Base-by-base conservation (phyloP, 1,140 invertebrate species). In the Periplaneta americana region DNA sequence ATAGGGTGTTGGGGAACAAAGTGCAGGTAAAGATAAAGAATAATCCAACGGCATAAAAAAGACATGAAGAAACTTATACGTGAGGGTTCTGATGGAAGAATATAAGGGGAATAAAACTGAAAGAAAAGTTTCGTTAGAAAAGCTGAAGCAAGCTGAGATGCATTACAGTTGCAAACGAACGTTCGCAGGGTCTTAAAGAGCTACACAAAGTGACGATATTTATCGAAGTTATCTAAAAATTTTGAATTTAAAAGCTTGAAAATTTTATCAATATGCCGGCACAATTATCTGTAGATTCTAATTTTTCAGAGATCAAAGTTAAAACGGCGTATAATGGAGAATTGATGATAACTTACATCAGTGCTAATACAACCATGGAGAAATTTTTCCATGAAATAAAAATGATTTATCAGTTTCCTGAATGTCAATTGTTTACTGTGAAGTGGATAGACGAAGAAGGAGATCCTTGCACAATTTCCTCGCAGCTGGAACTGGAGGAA, bases 381-480 rank as follows among this genome's bases (percentile, higher is more conserved):
- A 92, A 94, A 83, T 91, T 99, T 34, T 94, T 93, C 82, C 93
- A 96, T 84, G 97, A 99, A 89, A 97, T 99, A 90, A 92, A 96
- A 82, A 96, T 96, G 79, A 98, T 98, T 86, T 99, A 97, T 86
- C 93, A 96, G 77, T 98, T 99, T 91, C 87, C 91, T 83, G 88
- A 91, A 13, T 92, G 95, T 84, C 95, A 98, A 90, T 92, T 93
- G 79, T 99, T 99, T 87, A 99, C 98, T 5, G 97, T 99, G 91
- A 99, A 99, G 89, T 99, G 98, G 37, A 39, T 39, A 39, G 18
- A 39, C 18, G 37, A 39, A 39, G 98, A 95, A 91, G 98, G 93
- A 76, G 98, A 99, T 89, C 98, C 99, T 0, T 99, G 98, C 87
- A 98, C 96, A 22, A 97, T 99, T 86, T 97, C 96, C 5, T 96